A percentile compares a stretch with the other conserved stretches of the same genome.
phyloP scores from a whole-genome alignment of 1,140 invertebrate species.

The Lasaia peninsularis region DNA sequence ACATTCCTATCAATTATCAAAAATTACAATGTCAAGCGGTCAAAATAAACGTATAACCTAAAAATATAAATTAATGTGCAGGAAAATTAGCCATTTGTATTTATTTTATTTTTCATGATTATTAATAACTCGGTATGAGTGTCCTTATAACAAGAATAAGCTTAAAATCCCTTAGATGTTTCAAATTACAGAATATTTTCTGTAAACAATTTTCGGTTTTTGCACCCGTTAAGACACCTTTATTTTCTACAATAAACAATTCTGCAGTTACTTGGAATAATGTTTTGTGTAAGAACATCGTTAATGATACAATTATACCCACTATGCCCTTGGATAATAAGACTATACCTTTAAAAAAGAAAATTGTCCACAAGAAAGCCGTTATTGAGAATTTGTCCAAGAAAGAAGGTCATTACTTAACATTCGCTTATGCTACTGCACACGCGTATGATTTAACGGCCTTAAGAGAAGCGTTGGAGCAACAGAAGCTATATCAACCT shows the following conservation, averaged over 20 bases:
- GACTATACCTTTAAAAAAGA: slow-evolving; percentile 61
- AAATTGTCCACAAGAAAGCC: slow-evolving; percentile 54
- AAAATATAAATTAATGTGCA: too few species aligned
- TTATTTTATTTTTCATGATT: neutral
- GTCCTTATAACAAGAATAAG: neutral
- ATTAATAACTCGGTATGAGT: slow-evolving; percentile 4
- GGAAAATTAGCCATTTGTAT: too few species aligned
- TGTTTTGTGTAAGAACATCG: neutral
- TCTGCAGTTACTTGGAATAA: neutral
- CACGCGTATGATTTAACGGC: slow-evolving; percentile 59
- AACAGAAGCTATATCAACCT: slow-evolving; percentile 67
- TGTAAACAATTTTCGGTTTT: neutral
- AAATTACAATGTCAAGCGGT: too few species aligned
- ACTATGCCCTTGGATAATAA: slow-evolving; percentile 52
- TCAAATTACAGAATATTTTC: neutral
- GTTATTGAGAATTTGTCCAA: slow-evolving; percentile 46
- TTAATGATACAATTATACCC: slow-evolving; percentile 45
- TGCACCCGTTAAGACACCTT: neutral
- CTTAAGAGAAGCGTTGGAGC: slow-evolving; percentile 51
- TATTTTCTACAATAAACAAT: neutral
- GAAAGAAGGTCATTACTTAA: slow-evolving; percentile 63
- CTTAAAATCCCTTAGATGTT: neutral
- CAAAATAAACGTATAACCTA: too few species aligned
- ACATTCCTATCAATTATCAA: too few species aligned
- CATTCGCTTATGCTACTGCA: slow-evolving; percentile 65